Base-by-base conservation (phyloP, 1,140 invertebrate genomes). In the Lasaia peninsularis region DNA sequence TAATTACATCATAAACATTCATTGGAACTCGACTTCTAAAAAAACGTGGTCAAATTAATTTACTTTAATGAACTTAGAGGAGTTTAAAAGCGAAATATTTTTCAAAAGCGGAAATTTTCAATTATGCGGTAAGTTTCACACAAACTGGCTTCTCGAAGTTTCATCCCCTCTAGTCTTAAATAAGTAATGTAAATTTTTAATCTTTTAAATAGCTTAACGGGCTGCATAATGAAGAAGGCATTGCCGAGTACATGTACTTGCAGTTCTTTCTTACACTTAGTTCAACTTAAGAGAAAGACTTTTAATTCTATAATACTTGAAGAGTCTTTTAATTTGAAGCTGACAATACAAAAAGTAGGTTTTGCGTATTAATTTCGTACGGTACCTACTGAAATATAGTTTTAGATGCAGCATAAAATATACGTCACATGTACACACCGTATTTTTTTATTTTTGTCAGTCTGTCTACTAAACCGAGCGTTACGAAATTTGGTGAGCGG, bases 121-220 rank as follows among this genome's bases (percentile, higher is more conserved):
- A 48, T 48, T 48, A 48, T 48, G 44, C 44, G 44, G 20, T 48
- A 48, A 48, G 44, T 48, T 48, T 24, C 44, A 48, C 44, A 48
- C 20, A 48, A 48, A 20, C 11, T 48, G 20, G 18, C 44, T 48
- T 48, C 20, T n/a, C 20, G 3, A 48, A 48, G 44, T 48, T 48
- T 48, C 44, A 48, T 48, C 44, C 44, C 40, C 40, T n/a, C 20
- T 24, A 21, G 44, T n/a, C 44, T 48, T 48, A 48, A 48, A 48
- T 48, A 48, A 48, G 44, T n/a, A 48, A 48, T 48, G 44, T 48
- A 48, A 48, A 48, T 24, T 48, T 44, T 48, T 48, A 48, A 48
- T 48, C 44, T 48, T 21, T 48, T 48, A 48, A 48, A 48, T 18
- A 48, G 44, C 44, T 48, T 48, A 48, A 20, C 44, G 20, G 5